Evolutionary conservation across 1,140 invertebrate species (phyloP).

Genomic region (Nylanderia fulva): DNA sequence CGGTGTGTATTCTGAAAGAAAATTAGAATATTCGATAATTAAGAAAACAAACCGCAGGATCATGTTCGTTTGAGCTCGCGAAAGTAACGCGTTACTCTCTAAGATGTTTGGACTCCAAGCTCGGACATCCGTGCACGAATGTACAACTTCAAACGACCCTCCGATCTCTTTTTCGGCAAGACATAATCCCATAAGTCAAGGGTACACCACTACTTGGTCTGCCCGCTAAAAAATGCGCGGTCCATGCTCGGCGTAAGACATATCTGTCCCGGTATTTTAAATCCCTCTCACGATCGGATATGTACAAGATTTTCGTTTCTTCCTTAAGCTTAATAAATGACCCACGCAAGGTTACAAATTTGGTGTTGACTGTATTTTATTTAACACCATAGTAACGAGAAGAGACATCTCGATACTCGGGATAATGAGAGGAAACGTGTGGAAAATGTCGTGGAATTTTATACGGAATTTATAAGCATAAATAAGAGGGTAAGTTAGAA

Average conservation of each 20-base stretch:
- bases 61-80: constrained; percentile 78
- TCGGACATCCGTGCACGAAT: constrained; percentile 79
- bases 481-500: neutral
- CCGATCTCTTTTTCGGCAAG: constrained; percentile 74
- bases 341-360: constrained; percentile 20
- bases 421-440: neutral
- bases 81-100: constrained; percentile 80
- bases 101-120: constrained; percentile 79
- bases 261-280: constrained; percentile 49
- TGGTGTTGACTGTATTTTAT: constrained; percentile 58
- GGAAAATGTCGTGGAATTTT: neutral
- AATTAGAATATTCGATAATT: neutral
- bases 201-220: constrained; percentile 57
- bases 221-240: constrained; percentile 76
- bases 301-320: constrained; percentile 21
- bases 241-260: constrained; percentile 80
- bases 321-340: constrained; percentile 8
- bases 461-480: neutral
- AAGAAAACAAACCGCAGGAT: constrained; percentile 68
- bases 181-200: constrained; percentile 72
- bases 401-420: neutral
- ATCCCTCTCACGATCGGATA: neutral
- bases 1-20: neutral
- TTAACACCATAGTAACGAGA: constrained; percentile 69
- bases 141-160: constrained; percentile 78